Evolutionary conservation across 2,113 vertebrate genomes (phyloP).

Genomic region (Lutjanus erythropterus): DNA sequence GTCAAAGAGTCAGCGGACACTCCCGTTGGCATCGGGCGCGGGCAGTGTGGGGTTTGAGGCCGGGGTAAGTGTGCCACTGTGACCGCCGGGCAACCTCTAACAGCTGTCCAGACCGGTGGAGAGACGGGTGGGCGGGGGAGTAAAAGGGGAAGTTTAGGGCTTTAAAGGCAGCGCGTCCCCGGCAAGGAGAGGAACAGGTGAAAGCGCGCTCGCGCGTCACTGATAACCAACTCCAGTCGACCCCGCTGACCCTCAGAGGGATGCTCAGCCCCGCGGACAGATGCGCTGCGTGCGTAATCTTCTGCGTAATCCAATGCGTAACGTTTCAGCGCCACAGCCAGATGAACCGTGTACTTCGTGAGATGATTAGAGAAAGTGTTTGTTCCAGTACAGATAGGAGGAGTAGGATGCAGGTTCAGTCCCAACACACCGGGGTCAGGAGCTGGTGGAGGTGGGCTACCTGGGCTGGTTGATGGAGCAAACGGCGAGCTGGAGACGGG

Average conservation of each 20-base stretch:
- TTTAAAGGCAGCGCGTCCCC: slow-evolving; percentile 76
- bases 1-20: slow-evolving; percentile 80
- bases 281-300: slow-evolving; percentile 63
- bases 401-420: slow-evolving; percentile 52
- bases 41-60: slow-evolving; percentile 63
- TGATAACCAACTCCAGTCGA: slow-evolving; percentile 65
- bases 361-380: slow-evolving; percentile 20
- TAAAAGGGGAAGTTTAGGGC: slow-evolving; percentile 63
- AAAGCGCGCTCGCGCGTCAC: slow-evolving; percentile 79
- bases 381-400: slow-evolving; percentile 28
- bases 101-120: slow-evolving; percentile 78
- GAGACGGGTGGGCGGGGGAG: slow-evolving; percentile 71
- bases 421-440: slow-evolving; percentile 63
- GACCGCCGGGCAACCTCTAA: slow-evolving; percentile 81
- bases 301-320: slow-evolving; percentile 74
- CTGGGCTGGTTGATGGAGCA: slow-evolving; percentile 75
- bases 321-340: slow-evolving; percentile 50
- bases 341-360: neutral
- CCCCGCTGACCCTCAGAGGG: slow-evolving; percentile 60
- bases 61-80: slow-evolving; percentile 75
- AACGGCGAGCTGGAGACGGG: slow-evolving; percentile 72
- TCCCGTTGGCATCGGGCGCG: slow-evolving; percentile 80
- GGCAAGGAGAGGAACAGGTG: slow-evolving; percentile 82
- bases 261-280: slow-evolving; percentile 45
- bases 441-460: slow-evolving; percentile 71